These are phyloP conservation scores for Drosophila yakuba DNA, from an alignment of 1,140 invertebrate genomes.

Conservation along the genomic window DNA sequence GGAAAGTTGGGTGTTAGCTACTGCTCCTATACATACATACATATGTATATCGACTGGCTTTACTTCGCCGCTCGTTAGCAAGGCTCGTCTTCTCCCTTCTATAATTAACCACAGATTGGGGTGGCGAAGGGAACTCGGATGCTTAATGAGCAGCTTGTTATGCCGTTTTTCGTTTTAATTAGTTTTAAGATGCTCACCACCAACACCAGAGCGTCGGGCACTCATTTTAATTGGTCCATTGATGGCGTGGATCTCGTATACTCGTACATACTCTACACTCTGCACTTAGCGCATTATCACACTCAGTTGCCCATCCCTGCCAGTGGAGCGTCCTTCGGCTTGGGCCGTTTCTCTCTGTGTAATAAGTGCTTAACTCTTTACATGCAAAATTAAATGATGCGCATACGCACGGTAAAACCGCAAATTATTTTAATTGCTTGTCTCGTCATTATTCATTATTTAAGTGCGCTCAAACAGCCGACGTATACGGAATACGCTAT, in stretches of 20 bases:
- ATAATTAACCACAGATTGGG: slow-evolving; percentile 79
- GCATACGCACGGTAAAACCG: slow-evolving; percentile 84
- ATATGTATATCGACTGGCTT: slow-evolving; percentile 13
- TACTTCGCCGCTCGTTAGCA: slow-evolving; percentile 56
- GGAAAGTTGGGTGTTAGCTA: slow-evolving; percentile 14
- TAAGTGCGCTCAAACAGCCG: slow-evolving; percentile 79
- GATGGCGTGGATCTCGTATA: slow-evolving; percentile 44
- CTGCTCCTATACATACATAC: slow-evolving; percentile 1
- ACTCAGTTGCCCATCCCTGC: not conserved
- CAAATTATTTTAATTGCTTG: slow-evolving; percentile 85
- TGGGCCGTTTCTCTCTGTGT: slow-evolving; percentile 57
- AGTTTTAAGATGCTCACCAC: slow-evolving; percentile 80
- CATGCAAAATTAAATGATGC: slow-evolving; percentile 84
- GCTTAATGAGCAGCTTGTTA: slow-evolving; percentile 84
- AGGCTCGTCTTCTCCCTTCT: slow-evolving; percentile 65
- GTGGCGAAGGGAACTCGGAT: slow-evolving; percentile 21
- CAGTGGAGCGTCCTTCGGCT: not conserved
- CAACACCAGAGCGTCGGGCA: slow-evolving; percentile 58
- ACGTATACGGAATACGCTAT: slow-evolving; percentile 46
- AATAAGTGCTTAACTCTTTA: slow-evolving; percentile 82
- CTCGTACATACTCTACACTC: not conserved
- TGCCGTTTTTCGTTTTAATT: slow-evolving; percentile 83
- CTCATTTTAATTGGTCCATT: slow-evolving; percentile 81
- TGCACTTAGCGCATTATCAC: not conserved
- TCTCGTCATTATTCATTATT: slow-evolving; percentile 85